Base-by-base conservation (phyloP, 2,797 vertebrate species). In the Gila robusta region DNA sequence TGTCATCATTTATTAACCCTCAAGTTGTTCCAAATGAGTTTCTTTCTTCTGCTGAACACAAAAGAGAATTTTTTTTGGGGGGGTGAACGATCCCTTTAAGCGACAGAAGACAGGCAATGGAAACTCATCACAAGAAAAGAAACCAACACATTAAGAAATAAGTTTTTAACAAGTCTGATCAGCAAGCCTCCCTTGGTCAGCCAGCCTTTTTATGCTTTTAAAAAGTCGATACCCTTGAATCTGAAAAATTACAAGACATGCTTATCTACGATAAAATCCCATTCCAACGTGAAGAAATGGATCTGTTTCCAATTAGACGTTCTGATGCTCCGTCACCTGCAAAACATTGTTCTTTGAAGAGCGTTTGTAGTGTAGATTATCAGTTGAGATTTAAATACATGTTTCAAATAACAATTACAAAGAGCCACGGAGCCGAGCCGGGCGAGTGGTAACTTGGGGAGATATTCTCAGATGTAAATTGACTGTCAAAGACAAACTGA, bases 391-490 rank as follows among this genome's bases (percentile, higher is more conserved):
- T 80, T 81, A 88, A 83, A 82, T 82, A 88, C 78, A 71, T 39
- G 73, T 76, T 66, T 69, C 28, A 64, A 37, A 28, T 41, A 71
- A 76, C 72, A 28, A 70, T 79, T 59, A 85, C 83, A 81, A 80
- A 81, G 77, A 78, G 66, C 14, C 66, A 41, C 2, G 81, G 71
- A 70, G 69, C 49, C n/a, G 37, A 59, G 84, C 62, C 21, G 12
- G 69, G 47, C 32, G 17, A 49, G 84, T 49, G 21, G 66, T 19
- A 77, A 69, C 72, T 77, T 52, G 59, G 81, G 16, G 32, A 67
- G 69, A 73, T 74, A 70, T 85, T 88, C 74, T 82, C 72, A 83
- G 77, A 88, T 86, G 86, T 86, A 86, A 89, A 85, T 85, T 80
- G 73, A 78, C 83, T 80, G 87, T 89, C 78, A 81, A 80, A 87